Conservation (phyloP, 1,140 invertebrate genomes). For the Trichonephila clavipes region DNA sequence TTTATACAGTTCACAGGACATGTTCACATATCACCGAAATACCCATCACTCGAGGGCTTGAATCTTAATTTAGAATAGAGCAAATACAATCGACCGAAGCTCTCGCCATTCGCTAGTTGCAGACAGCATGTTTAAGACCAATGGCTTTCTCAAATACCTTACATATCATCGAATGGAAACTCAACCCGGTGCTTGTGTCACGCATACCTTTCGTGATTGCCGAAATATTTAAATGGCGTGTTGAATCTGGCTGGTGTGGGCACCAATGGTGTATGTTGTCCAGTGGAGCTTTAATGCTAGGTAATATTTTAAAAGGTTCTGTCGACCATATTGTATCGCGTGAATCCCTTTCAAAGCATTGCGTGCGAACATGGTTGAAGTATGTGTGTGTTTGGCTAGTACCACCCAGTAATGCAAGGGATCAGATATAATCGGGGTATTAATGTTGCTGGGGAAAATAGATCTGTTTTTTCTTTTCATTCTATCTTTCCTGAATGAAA, state of each 20-base stretch:
- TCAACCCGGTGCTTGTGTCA: background rate
- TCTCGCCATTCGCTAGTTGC: too few relatives aligned
- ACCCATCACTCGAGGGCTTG: background rate
- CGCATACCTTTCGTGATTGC: slow-evolving; percentile 39
- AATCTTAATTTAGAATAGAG: background rate
- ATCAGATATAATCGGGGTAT: background rate
- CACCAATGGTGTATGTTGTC: background rate
- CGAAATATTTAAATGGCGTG: slow-evolving; percentile 60
- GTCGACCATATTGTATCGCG: background rate
- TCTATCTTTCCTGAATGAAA: background rate
- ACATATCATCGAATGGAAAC: slow-evolving; percentile 20
- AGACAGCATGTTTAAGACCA: background rate
- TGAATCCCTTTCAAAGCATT: background rate
- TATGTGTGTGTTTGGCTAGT: background rate
- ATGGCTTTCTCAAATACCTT: slow-evolving; percentile 25
- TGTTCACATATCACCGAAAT: background rate
- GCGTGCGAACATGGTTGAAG: background rate
- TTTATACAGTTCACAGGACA: background rate
- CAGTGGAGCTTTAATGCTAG: background rate
- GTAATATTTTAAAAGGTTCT: background rate
- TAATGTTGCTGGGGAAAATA: background rate
- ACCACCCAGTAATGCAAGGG: background rate
- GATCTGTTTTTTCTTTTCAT: too few relatives aligned
- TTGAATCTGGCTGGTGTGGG: background rate
- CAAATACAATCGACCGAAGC: background rate